Evolutionary conservation across 2,888 invertebrate genomes (phyloP).

Genomic region (Agrotis puta): DNA sequence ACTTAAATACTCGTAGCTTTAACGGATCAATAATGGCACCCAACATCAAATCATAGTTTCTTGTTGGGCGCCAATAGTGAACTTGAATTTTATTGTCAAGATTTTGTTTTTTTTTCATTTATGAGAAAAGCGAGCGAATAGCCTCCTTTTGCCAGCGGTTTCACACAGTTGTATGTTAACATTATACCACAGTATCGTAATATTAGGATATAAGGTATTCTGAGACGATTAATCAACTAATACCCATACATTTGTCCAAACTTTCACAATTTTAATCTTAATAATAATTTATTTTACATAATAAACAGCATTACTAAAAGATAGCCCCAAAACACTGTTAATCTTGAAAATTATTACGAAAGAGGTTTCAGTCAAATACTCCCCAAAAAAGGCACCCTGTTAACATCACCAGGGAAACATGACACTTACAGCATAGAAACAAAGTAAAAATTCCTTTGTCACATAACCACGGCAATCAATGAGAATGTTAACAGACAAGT

Average conservation of each 20-base stretch:
- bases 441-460: neutral
- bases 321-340: neutral
- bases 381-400: neutral
- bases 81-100: neutral
- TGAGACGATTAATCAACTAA: too few relatives aligned
- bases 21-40: constrained; percentile 30
- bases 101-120: neutral
- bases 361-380: neutral
- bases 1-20: neutral
- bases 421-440: neutral
- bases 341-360: neutral
- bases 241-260: too few relatives aligned
- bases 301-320: too few relatives aligned
- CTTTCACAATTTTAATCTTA: too few relatives aligned
- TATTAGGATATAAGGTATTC: too few relatives aligned
- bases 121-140: neutral
- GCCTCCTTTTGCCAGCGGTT: too few relatives aligned
- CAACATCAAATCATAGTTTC: constrained; percentile 7
- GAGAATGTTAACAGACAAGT: constrained; percentile 26
- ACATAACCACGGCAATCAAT: constrained; percentile 23
- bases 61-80: constrained; percentile 22
- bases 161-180: too few relatives aligned
- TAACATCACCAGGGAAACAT: neutral
- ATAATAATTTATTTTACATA: too few relatives aligned
- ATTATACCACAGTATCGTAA: too few relatives aligned